phyloP scores from a whole-genome alignment of 1,140 invertebrate species.

The Tachypleus tridentatus region DNA sequence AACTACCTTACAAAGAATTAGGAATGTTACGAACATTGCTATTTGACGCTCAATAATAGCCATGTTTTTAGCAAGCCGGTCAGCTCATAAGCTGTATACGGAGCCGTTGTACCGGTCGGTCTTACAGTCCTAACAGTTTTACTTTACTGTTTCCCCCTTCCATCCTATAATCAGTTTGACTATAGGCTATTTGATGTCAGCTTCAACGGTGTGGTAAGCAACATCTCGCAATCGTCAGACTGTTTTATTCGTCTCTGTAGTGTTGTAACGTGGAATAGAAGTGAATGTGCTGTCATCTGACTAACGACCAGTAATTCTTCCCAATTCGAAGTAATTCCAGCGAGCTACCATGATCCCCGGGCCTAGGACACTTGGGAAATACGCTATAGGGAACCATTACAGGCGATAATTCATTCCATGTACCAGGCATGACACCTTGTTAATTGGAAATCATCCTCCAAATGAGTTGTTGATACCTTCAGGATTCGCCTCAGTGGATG shows the following conservation, averaged over 20 bases:
- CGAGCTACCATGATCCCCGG: background rate
- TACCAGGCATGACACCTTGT: conserved; percentile 1
- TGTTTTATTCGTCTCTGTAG: conserved; percentile 1
- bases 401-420: conserved; percentile 1
- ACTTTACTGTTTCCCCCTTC: no score
- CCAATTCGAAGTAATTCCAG: conserved; percentile 2
- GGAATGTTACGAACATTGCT: no score
- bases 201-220: no score
- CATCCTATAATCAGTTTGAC: no score
- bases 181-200: no score
- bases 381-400: conserved; percentile 1
- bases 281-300: conserved; percentile 1
- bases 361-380: background rate
- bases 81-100: no score
- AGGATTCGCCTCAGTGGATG: background rate
- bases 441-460: conserved; percentile 3
- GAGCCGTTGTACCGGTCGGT: no score
- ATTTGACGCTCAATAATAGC: no score
- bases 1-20: no score
- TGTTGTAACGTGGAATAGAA: background rate
- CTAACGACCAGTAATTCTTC: conserved; percentile 3
- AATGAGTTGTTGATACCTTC: conserved; percentile 4
- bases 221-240: background rate
- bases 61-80: no score
- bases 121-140: no score